Base-by-base conservation (phyloP, 2,888 invertebrate species). In the Ypsolopha scabrella region DNA sequence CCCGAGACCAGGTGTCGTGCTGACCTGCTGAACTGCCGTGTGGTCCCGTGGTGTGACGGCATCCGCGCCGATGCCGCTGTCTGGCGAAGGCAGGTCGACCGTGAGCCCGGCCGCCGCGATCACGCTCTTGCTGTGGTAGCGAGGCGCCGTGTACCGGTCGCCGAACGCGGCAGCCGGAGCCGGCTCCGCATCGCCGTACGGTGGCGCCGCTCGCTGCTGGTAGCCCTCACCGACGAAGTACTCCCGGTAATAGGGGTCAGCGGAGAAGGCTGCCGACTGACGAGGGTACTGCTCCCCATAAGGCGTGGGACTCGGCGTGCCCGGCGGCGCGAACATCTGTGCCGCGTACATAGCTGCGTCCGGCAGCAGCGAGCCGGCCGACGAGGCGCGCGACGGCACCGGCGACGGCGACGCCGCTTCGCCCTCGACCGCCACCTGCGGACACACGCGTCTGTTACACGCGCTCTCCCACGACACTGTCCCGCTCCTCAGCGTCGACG, bases 1-100 rank as follows among this genome's bases (percentile, higher is more conserved):
- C 66, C 34, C 38, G 52, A 38, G 44, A 44, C n/a, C 37, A 33
- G 41, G 39, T 44, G 33, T 41, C 47, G 55, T 60, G 89, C 90
- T 88, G 88, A 95, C 95, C 94, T 94, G 95, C 88, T 94, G 95
- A 67, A 95, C 91, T 74, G 94, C 91, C 72, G 94, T 93, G 87
- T 95, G 95, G 83, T 95, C 95, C 68, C 95, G 88, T 58, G 96
- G 96, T 55, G 96, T 96, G 75, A 96, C 95, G 62, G 96, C 94
- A 72, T 96, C 95, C 41, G 96, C 94, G 58, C 97, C 97, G 71
- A 98, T 97, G 58, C 98, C 98, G 72, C 95, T 95, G 87, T 98
- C 98, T 35, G 97, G 96, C 64, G 96, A 96, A 35, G 97, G 97
- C 72, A 98, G 90, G 86, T 97, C 97, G 70, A 96, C 96, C 50